Conservation (phyloP, 2,888 invertebrate species). For the Drosophila colorata region DNA sequence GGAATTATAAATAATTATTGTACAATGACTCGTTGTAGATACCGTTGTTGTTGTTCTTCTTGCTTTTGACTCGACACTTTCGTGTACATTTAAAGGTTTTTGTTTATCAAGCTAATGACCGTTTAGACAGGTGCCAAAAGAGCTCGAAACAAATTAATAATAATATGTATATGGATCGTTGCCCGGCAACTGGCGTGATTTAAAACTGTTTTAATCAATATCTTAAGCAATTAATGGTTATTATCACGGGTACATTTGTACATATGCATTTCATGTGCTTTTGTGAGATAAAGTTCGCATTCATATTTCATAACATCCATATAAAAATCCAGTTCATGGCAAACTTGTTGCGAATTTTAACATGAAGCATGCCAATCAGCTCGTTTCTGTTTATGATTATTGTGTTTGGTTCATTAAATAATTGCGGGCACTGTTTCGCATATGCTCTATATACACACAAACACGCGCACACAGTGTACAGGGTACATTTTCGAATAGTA, state of each 20-base stretch:
- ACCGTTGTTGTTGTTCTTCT: constrained; percentile 1
- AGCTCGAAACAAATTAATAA: constrained; percentile 5
- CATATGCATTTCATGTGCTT: constrained; percentile 11
- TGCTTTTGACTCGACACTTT: constrained; percentile 41
- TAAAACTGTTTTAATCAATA: constrained; percentile 35
- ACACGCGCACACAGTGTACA: background rate
- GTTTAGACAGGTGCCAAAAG: constrained; percentile 53
- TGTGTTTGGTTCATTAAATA: constrained; percentile 77
- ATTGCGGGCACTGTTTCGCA: constrained; percentile 65
- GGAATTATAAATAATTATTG: constrained; percentile 61
- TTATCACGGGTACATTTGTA: constrained; percentile 18
- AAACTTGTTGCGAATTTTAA: constrained; percentile 50
- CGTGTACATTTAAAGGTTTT: constrained; percentile 47
- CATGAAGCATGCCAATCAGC: constrained; percentile 61
- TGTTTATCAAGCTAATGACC: constrained; percentile 51
- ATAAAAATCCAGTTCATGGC: constrained; percentile 69
- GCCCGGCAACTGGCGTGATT: constrained; percentile 13
- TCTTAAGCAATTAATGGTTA: constrained; percentile 37
- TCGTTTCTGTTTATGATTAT: constrained; percentile 63
- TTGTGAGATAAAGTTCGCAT: constrained; percentile 21
- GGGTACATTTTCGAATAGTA: too few relatives aligned
- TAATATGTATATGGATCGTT: background rate
- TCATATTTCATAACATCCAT: constrained; percentile 46
- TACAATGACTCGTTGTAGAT: constrained; percentile 14
- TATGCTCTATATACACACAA: constrained; percentile 28